phyloP scores from a whole-genome alignment of 2,797 vertebrate genomes.

The Lagodon rhomboides region DNA sequence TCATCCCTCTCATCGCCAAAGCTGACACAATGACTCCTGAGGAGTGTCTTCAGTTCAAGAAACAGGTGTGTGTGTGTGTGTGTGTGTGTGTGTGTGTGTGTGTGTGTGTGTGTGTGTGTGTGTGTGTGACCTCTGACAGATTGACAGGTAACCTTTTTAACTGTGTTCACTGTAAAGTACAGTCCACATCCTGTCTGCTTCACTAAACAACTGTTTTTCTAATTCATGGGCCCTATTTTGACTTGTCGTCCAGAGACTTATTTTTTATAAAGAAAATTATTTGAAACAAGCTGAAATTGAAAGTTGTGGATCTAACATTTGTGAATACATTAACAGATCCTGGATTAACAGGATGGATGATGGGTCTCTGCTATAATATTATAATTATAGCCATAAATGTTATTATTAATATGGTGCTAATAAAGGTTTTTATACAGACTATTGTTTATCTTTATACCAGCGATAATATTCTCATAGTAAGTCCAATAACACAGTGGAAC shows the following conservation, averaged over 20 bases:
- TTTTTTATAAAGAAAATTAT: no score
- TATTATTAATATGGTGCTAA: no score
- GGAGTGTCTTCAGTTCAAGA: constrained; percentile 98
- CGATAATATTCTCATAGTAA: no score
- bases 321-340: no score
- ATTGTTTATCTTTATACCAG: no score
- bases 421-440: no score
- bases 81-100: no score
- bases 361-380: no score
- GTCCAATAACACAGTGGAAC: no score
- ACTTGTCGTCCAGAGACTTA: neutral
- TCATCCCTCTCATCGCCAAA: constrained; percentile 98
- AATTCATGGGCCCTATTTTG: neutral
- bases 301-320: neutral
- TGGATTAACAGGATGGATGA: no score
- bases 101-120: no score
- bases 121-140: constrained; percentile 16
- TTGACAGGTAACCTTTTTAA: neutral
- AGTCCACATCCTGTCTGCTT: neutral
- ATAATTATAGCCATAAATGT: no score
- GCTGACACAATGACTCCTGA: constrained; percentile 97
- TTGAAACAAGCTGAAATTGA: neutral
- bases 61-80: constrained; percentile 85
- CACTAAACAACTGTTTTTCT: neutral
- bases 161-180: neutral